Evolutionary conservation across 2,797 vertebrate species (phyloP), one percentile per base, ranked within the genome.

Genomic region (Rhinichthys osculus): DNA sequence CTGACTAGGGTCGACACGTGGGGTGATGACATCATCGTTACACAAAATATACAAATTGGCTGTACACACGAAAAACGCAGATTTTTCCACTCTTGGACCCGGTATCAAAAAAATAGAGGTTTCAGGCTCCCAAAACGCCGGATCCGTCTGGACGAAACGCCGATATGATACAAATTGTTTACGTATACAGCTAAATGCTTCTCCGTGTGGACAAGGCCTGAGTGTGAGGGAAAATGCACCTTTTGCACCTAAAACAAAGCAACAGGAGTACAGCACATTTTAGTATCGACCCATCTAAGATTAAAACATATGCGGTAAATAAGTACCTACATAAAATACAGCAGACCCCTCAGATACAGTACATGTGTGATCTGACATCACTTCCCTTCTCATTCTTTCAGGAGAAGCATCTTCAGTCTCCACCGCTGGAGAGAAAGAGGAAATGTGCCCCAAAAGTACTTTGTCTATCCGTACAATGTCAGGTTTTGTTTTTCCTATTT

Each of bases 391-490:
- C 16, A 0, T 23, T 78, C 44, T 85, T 59, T 70, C 38, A 89
- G 86, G 81, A 73, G 1, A 67, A 27, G 0, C 86, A 86, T 73
- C 81, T 89, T 17, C 27, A 73, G 21, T 40, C 17, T 67, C 54
- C 66, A 73, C 52, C 1, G 10, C 44, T 3, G 10, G 33, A 33
- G 54, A 33, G 1, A 21, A 67, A 77, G 30, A 50, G 13, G 42
- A 27, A 64, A 7, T 59, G 54, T 42, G 78, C 54, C 62, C 33
- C 14, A 54, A 78, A 86, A 38, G 88, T 87, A 52, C 42, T 33
- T 21, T 69, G 38, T 14, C 78, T 33, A 13, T 47, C 14, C 64
- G n/a, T 44, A 35, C 21, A 38, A 23, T 40, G 23, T 64, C 54
- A 59, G 57, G 23, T 19, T 47, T 73, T 66, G 16, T 23, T 54